Evolutionary conservation across 1,140 invertebrate species (phyloP).

Genomic region (Nixonia krombeini): DNA sequence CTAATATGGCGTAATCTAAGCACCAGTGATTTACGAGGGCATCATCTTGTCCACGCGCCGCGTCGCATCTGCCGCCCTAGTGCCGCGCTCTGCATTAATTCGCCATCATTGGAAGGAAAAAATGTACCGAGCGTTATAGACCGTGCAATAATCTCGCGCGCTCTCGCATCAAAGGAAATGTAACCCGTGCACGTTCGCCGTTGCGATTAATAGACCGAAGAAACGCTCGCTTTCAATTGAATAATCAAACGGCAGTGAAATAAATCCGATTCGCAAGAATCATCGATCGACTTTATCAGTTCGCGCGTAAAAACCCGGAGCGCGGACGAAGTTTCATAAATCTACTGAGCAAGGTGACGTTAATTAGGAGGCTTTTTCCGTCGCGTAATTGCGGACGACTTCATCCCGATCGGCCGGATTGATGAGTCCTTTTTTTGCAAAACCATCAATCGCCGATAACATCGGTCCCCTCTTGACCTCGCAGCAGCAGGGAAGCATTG

Average conservation of each 20-base stretch:
- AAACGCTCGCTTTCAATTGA: no score
- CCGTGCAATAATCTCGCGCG: no score
- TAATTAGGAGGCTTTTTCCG: constrained; percentile 22
- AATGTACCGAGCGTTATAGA: background rate
- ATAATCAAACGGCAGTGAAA: no score
- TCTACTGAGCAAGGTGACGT: background rate
- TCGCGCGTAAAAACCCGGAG: no score
- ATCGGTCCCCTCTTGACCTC: constrained; percentile 39
- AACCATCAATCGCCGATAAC: constrained; percentile 34
- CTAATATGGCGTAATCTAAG: constrained; percentile 65
- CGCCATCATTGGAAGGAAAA: background rate
- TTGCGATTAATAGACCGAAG: no score
- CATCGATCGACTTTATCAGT: no score
- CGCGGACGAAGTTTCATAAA: constrained; percentile 7
- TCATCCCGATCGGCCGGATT: constrained; percentile 36
- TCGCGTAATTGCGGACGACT: constrained; percentile 32
- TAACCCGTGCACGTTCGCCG: no score
- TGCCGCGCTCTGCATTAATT: constrained; percentile 14
- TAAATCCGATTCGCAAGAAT: no score
- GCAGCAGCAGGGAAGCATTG: constrained; percentile 19
- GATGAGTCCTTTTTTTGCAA: constrained; percentile 31
- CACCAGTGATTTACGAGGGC: constrained; percentile 63
- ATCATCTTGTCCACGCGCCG: constrained; percentile 61
- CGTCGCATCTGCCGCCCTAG: constrained; percentile 22
- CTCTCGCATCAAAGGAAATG: no score